These are phyloP conservation scores for Leptopilina drosophilae DNA, from an alignment of 2,888 invertebrate species.

Conservation along the genomic window DNA sequence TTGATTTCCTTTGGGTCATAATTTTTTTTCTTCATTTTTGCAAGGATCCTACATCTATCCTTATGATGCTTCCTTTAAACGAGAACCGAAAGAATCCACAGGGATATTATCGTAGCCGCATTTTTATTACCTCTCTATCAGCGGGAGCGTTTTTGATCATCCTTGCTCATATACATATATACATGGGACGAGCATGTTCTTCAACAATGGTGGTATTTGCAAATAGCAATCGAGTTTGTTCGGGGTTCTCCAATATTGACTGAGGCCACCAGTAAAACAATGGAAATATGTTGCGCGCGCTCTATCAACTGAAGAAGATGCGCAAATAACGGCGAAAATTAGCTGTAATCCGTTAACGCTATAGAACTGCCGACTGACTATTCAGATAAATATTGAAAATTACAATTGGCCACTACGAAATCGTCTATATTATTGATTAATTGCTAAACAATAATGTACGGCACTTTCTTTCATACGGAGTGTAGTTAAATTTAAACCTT, in stretches of 20 bases:
- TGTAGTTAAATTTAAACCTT: too few species aligned
- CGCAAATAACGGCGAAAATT: conserved; percentile 66
- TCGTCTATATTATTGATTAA: neutral
- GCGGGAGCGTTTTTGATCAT: conserved; percentile 19
- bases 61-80: conserved; percentile 38
- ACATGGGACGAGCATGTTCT: conserved; percentile 32
- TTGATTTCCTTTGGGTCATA: conserved; percentile 61
- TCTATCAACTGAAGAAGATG: conserved; percentile 57
- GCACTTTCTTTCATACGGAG: neutral
- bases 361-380: conserved; percentile 22
- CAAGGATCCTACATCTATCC: conserved; percentile 45
- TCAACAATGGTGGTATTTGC: conserved; percentile 40
- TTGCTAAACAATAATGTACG: neutral
- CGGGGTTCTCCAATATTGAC: conserved; percentile 62
- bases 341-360: conserved; percentile 63
- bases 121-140: conserved; percentile 24
- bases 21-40: conserved; percentile 43
- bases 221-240: conserved; percentile 44
- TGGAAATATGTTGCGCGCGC: conserved; percentile 64
- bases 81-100: conserved; percentile 1
- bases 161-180: conserved; percentile 41
- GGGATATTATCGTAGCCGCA: conserved; percentile 24
- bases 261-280: conserved; percentile 60
- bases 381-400: conserved; percentile 59
- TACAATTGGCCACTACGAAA: conserved; percentile 41